A percentile compares a stretch with the other conserved stretches of the same genome.
phyloP scores from a whole-genome alignment of 2,113 vertebrate genomes.

The Acrocephalus arundinaceus region DNA sequence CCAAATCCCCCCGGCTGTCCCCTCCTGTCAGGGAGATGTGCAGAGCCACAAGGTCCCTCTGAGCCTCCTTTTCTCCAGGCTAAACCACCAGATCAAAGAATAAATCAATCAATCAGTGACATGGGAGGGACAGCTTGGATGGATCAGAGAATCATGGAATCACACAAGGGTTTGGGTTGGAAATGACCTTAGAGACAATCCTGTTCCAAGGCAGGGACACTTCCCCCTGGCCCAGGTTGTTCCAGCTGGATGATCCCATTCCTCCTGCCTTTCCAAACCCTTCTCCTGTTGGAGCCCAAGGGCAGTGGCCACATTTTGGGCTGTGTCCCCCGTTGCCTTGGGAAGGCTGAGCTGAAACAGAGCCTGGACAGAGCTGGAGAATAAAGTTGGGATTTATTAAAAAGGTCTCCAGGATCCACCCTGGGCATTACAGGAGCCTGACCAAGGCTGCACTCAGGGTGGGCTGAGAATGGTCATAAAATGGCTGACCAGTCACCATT shows the following conservation, averaged over 20 bases:
- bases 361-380: too few species aligned
- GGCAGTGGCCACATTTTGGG: fast-evolving
- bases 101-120: neutral
- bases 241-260: neutral
- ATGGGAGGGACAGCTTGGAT: neutral
- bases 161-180: neutral
- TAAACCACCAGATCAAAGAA: neutral
- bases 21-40: neutral
- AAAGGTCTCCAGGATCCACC: too few species aligned
- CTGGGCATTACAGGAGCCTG: too few species aligned
- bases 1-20: neutral
- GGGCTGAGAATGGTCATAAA: too few species aligned
- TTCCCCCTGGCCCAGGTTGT: neutral
- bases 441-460: too few species aligned
- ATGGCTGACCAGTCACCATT: too few species aligned
- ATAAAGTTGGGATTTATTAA: too few species aligned
- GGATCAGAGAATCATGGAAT: neutral
- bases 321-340: neutral
- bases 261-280: neutral
- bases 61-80: neutral
- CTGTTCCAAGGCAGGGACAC: neutral
- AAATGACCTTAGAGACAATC: neutral
- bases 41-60: neutral
- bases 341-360: too few species aligned
- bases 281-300: neutral